Evolutionary conservation across 1,140 invertebrate genomes (phyloP), one percentile per base, ranked within the genome.

Genomic region (Harlomillsia oculata): DNA sequence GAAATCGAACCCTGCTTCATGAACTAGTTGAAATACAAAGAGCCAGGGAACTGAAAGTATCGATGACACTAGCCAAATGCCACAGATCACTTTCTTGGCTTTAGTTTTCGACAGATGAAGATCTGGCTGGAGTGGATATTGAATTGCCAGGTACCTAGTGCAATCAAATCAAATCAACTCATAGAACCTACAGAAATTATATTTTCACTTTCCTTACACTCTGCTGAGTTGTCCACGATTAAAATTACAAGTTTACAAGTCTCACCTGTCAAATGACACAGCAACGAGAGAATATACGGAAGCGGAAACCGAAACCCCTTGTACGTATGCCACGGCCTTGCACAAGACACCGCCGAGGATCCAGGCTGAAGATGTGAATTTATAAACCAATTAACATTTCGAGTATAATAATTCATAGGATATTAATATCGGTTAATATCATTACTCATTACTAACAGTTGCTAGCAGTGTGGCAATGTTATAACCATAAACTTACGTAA

Each of bases 251-350:
- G 16, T 25, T 43, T 43, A 37, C 21, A 2, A 25, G 29, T 46
- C 18, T 51, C 23, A 94, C 89, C 89, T 87, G 76, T 95, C 91
- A 41, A 93, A 74, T 48, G 91, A 91, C 9, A 96, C 89, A 14
- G 89, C 90, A 45, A 92, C 88, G 28, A 96, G 75, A 59, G 88
- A 93, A 76, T 93, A 92, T 43, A 95, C 87, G 1, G 91, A 96
- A n/a, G 90, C 89, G 40, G 87, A 88, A 0, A 96, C 89, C 0
- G 89, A 91, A 16, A 95, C 86, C 40, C 89, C 90, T 73, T 95
- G 90, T 60, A 95, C 83, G 71, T 92, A 96, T 3, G 90, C 86
- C 18, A 92, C 87, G 1, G 85, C 86, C 75, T 94, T 94, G 75
- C 90, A 95, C 83, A 94, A 87, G 72, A 85, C 81, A 79, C 86